Conservation (phyloP, 2,888 invertebrate genomes). For the Dyspetes luteomarginatus region DNA sequence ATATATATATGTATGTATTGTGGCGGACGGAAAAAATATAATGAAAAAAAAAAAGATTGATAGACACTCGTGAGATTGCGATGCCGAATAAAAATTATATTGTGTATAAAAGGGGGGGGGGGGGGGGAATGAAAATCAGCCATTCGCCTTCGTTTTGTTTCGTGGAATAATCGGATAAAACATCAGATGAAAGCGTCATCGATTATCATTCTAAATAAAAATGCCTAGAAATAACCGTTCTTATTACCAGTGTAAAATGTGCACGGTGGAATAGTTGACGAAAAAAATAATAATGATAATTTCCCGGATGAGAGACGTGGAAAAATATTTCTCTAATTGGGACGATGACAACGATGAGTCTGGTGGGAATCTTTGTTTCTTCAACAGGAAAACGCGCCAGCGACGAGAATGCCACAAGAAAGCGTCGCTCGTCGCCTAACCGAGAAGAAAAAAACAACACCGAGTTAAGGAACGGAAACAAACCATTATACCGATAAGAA, state of each 20-base stretch:
- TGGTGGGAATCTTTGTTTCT: conserved; percentile 24
- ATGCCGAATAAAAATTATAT: conserved; percentile 30
- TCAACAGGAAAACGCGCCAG: background rate
- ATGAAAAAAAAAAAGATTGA: background rate
- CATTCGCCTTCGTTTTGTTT: conserved; percentile 34
- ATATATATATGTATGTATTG: background rate
- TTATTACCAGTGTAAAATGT: conserved; percentile 63
- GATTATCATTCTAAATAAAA: conserved; percentile 59
- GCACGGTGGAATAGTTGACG: conserved; percentile 54
- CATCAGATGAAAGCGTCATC: conserved; percentile 31
- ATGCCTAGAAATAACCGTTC: conserved; percentile 64
- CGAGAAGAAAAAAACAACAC: conserved; percentile 49
- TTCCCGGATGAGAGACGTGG: background rate
- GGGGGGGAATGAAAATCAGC: background rate
- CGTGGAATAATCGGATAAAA: conserved; percentile 6
- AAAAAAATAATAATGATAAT: conserved; percentile 12
- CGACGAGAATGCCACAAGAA: conserved; percentile 28
- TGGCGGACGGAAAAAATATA: background rate
- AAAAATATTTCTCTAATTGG: conserved; percentile 16
- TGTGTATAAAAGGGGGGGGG: conserved; percentile 37
- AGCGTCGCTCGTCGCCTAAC: conserved; percentile 44
- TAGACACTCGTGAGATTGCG: conserved; percentile 10
- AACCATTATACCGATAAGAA: conserved; percentile 74
- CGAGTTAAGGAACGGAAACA: conserved; percentile 59
- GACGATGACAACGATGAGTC: conserved; percentile 27